A percentile compares a stretch with the other conserved stretches of the same genome.
These are phyloP conservation scores for Amblyopsis hoosieri DNA, from an alignment of 2,797 vertebrate genomes.

Conservation along the genomic window DNA sequence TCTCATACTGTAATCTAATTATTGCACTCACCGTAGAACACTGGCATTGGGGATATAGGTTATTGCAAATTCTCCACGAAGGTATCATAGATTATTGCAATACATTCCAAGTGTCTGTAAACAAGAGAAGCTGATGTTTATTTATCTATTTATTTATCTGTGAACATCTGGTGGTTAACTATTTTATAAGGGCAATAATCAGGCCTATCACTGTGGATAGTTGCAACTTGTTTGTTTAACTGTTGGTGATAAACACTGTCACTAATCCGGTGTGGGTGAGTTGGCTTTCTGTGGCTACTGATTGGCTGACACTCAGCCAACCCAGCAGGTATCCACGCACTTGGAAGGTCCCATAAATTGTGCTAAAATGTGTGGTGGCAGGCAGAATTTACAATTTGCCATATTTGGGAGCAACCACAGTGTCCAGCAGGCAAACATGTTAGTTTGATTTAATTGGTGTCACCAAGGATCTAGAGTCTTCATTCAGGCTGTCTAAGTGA, in stretches of 20 bases:
- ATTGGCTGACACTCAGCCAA: neutral
- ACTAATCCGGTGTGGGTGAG: no score
- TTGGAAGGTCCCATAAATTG: neutral
- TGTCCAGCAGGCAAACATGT: constrained; percentile 20
- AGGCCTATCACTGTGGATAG: no score
- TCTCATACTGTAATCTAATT: constrained; percentile 38
- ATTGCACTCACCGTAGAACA: constrained; percentile 34
- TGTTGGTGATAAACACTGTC: neutral
- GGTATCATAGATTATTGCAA: constrained; percentile 30
- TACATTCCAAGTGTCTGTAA: constrained; percentile 49
- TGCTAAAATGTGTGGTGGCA: neutral
- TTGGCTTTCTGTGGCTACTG: no score
- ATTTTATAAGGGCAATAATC: constrained; percentile 24
- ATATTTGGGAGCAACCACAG: neutral
- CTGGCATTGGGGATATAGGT: constrained; percentile 20
- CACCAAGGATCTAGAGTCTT: constrained; percentile 1
- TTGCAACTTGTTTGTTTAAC: neutral
- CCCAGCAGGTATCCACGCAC: neutral
- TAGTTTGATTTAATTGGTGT: constrained; percentile 3
- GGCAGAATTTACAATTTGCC: neutral
- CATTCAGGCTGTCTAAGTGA: neutral
- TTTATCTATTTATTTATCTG: constrained; percentile 40
- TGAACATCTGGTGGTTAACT: constrained; percentile 46
- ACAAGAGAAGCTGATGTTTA: constrained; percentile 50
- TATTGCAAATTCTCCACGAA: constrained; percentile 32